These are phyloP conservation scores for Fukomys damarensis DNA, from an alignment of 2,113 vertebrate species.

Conservation along the genomic window DNA sequence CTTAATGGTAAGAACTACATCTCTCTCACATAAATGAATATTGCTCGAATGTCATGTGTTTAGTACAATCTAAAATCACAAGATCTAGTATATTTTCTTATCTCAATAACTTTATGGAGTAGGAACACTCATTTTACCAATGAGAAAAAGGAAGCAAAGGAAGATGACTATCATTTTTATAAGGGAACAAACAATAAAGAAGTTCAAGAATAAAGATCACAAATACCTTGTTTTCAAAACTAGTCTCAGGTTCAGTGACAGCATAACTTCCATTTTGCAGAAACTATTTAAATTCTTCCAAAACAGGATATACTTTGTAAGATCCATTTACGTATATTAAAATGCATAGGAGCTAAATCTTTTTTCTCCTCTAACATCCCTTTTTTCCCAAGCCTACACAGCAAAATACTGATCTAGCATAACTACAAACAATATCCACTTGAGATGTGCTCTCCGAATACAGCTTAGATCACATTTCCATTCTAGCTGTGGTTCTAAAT, in stretches of 20 bases:
- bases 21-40: background rate
- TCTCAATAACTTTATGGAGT: background rate
- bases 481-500: slow-evolving; percentile 25
- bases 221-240: slow-evolving; percentile 43
- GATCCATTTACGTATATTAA: background rate
- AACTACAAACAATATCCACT: background rate
- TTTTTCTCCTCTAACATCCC: background rate
- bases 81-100: slow-evolving; percentile 53
- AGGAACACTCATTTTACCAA: background rate
- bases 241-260: background rate
- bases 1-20: background rate
- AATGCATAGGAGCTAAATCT: slow-evolving; percentile 22
- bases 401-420: background rate
- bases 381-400: background rate
- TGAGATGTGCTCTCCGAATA: slow-evolving; percentile 20
- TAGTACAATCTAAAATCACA: slow-evolving; percentile 9
- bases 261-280: slow-evolving; percentile 38
- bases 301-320: slow-evolving; percentile 15
- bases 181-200: background rate
- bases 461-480: background rate
- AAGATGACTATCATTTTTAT: background rate
- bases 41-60: background rate
- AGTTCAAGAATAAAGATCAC: slow-evolving; percentile 11
- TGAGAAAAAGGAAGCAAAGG: background rate
- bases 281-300: background rate